Evolutionary conservation across 2,888 invertebrate species (phyloP), one percentile per base, ranked within the genome.

Genomic region (Pseudococcus jackbeardsleyi): DNA sequence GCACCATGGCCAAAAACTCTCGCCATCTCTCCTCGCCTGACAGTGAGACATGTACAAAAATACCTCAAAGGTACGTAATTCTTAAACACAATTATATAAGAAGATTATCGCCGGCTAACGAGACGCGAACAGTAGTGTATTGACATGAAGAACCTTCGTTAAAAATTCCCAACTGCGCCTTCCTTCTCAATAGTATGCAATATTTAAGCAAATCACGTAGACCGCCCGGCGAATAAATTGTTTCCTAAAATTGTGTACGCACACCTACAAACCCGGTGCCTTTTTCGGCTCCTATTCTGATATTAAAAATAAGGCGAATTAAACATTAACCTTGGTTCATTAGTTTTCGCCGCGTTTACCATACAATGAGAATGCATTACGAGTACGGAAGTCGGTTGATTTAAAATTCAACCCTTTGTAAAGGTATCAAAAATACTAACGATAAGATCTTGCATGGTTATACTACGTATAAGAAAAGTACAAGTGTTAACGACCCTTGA

Each of bases 401-500:
- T 72, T 72, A 72, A 33, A 79, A 79, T 42, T 79, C 79, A 42
- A 79, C 79, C 79, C 79, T 79, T 42, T 42, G 19, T 39, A 79
- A 79, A 42, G 79, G 39, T n/a, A 42, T 42, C 15, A 79, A n/a
- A 79, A 42, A 42, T 68, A 42, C 79, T 12, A 33, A 72, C 42
- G 79, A 79, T 79, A 79, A 79, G 79, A 79, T 79, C 79, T 79
- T 42, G 42, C 42, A 79, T 72, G 68, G 68, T 42, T 39, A n/a
- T 42, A 33, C n/a, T 79, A 79, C 39, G 11, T 39, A 11, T 42
- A 42, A 8, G 79, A 79, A 42, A 79, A 79, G 8, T 42, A 42
- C 42, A 26, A 42, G 79, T 79, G 79, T 79, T 79, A 79, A 79
- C 42, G 79, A 79, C 79, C 79, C 79, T 79, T 46, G 79, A 79